Evolutionary conservation across 2,888 invertebrate species (phyloP).

Genomic region (Ochropleura leucogaster): DNA sequence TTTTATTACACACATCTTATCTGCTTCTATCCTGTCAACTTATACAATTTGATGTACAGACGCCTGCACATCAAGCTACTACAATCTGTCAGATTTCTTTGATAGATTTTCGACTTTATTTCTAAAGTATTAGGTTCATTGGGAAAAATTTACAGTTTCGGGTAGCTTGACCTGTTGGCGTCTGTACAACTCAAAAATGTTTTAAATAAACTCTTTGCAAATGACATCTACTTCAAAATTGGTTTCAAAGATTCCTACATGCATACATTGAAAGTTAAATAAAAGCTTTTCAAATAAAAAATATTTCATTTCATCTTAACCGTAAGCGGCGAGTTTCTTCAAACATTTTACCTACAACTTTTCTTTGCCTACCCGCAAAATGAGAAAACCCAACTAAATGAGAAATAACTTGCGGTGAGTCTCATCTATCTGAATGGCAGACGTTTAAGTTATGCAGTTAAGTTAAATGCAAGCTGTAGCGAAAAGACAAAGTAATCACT

Average conservation of each 20-base stretch:
- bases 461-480: slow-evolving; percentile 48
- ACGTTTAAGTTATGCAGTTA: slow-evolving; percentile 52
- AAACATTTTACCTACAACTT: neutral
- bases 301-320: slow-evolving; percentile 1
- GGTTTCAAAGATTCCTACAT: too few species aligned
- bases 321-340: neutral
- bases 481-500: slow-evolving; percentile 38
- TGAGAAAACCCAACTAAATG: slow-evolving; percentile 51
- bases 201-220: neutral
- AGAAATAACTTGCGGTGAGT: slow-evolving; percentile 46
- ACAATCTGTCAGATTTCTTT: too few species aligned
- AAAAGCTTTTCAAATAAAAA: too few species aligned
- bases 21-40: neutral
- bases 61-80: too few species aligned
- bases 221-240: neutral
- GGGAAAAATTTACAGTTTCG: too few species aligned
- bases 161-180: too few species aligned
- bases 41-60: neutral
- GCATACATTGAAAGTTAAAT: too few species aligned
- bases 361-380: slow-evolving; percentile 18
- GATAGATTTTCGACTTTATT: too few species aligned
- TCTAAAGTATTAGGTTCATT: too few species aligned
- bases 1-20: neutral
- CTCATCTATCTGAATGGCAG: slow-evolving; percentile 30
- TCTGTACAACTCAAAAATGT: too few species aligned